Base-by-base conservation (phyloP, 35 echinoderm and acorn worm species). In the Heliocidaris erythrogramma region DNA sequence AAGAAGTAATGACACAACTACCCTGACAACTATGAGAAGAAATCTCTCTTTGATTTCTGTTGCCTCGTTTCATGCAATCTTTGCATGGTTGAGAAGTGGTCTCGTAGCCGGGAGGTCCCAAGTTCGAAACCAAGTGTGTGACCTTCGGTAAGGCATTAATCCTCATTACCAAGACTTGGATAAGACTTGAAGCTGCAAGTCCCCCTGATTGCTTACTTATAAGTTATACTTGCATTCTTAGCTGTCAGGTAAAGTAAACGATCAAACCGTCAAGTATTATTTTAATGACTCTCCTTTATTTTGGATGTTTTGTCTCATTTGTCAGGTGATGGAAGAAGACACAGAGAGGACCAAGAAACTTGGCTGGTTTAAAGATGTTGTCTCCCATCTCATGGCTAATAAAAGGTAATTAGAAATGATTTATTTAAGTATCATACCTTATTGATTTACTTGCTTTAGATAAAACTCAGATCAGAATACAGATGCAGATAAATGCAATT, bases 381-480 rank as follows among this genome's bases (percentile, higher is more conserved):
- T 89, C 87, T 47, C 31, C 2, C 31, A 32, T 89, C 87, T 89
- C 24, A 32, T 89, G 87, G 47, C 31, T 32, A 47, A 32, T 24
- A 89, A 89, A 89, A 89, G 31, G 87, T 89, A 48, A 88, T 31
- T 31, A 85, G n/a, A n/a, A n/a, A n/a, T n/a, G n/a, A n/a, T n/a
- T n/a, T n/a, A n/a, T n/a, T n/a, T n/a, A n/a, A n/a, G n/a, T n/a
- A n/a, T n/a, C n/a, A n/a, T n/a, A n/a, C 14, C 69, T 14, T 84
- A 16, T 29, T 18, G 1, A 4, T 29, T 84, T 84, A 18, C 4
- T 4, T 14, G 4, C n/a, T n/a, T 29, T 84, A 84, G 14, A 18
- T 4, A 84, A 29, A 29, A 84, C 14, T 84, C 1, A 29, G n/a
- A 4, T 18, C 69, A 18, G 69, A 84, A 4, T 29, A 84, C n/a